Evolutionary conservation across 1,140 invertebrate genomes (phyloP).

Genomic region (Andricus grossulariae): DNA sequence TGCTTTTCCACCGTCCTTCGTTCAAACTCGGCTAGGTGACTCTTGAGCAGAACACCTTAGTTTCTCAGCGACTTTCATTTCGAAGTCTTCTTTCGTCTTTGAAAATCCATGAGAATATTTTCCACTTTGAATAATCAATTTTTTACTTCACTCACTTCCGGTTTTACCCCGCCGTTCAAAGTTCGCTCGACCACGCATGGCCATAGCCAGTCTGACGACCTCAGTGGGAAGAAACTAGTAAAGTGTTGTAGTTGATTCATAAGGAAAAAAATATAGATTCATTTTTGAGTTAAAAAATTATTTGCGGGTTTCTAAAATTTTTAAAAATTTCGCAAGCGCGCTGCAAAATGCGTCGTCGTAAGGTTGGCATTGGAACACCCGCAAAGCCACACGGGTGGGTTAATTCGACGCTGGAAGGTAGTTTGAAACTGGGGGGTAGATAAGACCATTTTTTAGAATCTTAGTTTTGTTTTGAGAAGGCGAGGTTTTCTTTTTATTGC

Average conservation of each 20-base stretch:
- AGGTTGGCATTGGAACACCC: conserved; percentile 59
- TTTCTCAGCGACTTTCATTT: conserved; percentile 12
- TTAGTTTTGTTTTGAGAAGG: neutral
- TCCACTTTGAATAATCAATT: conserved; percentile 9
- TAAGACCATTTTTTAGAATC: neutral
- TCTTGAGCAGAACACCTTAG: neutral
- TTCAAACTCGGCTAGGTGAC: conserved; percentile 4
- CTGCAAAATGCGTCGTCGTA: conserved; percentile 60
- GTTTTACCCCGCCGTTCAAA: conserved; percentile 16
- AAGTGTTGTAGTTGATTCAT: neutral
- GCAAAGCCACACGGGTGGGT: neutral
- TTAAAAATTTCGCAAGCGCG: conserved; percentile 46
- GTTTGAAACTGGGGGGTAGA: neutral
- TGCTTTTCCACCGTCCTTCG: neutral
- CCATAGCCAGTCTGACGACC: neutral
- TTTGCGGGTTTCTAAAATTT: neutral
- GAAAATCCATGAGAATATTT: neutral
- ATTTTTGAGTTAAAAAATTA: neutral
- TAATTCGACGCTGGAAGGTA: neutral
- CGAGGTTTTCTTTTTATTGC: neutral
- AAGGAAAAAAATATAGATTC: neutral
- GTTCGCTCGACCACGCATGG: neutral
- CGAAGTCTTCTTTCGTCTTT: neutral
- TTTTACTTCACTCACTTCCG: conserved; percentile 5
- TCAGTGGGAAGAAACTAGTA: neutral